Evolutionary conservation across 2,888 invertebrate genomes (phyloP), one percentile per base, ranked within the genome.

Genomic region (Gortyna flavago): DNA sequence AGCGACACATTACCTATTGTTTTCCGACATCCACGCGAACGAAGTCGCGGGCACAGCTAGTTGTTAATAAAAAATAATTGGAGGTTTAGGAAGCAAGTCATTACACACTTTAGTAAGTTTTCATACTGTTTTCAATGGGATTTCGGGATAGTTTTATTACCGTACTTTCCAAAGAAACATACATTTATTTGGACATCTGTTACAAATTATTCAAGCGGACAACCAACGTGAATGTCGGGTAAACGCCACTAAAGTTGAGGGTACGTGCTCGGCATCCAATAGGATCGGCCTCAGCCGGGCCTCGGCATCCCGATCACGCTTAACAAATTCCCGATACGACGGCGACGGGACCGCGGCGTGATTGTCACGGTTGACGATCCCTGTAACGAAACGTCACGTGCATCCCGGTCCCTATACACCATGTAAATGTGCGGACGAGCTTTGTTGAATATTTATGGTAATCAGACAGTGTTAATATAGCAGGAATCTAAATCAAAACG

Each of bases 221-320:
- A 75, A 67, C 69, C 73, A 77, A 76, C 74, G 66, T 82, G 84
- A 83, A 83, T 84, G 87, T 86, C 84, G 87, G 89, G 91, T 91
- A 91, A 93, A 91, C 87, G 90, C 88, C 90, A 87, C 88, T 90
- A 89, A 88, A 90, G 89, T 90, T 87, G 87, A 79, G 75, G 57
- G 67, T 85, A 92, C 93, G 92, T 93, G 92, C 86, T 75, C 82
- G 79, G 92, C 89, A 91, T 92, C 74, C 84, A 73, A 86, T 82
- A 84, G 81, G 72, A 68, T 78, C 79, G 75, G 79, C 75, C 69
- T 71, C 74, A 77, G 69, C 69, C 21, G n/a, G 64, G 78, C 72
- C 69, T 83, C 82, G 81, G 84, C 90, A 93, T 92, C 91, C 93
- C 88, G 92, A 92, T 92, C 93, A 93, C 93, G 92, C 89, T 85